These are phyloP conservation scores for Erynnis tages DNA, from an alignment of 2,888 invertebrate species.

Conservation along the genomic window DNA sequence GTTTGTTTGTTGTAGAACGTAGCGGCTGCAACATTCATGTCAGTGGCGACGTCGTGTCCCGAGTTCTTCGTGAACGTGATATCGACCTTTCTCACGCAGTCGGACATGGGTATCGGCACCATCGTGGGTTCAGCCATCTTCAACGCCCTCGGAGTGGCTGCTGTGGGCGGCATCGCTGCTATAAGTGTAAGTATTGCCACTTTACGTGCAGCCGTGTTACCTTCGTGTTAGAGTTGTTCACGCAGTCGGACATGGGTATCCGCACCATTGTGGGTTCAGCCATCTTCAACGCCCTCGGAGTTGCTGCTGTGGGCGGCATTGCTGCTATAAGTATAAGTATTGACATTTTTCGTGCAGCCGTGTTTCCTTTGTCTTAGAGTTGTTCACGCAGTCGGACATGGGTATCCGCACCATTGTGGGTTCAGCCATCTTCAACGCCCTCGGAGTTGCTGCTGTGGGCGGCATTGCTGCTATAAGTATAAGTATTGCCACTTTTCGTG, in stretches of 20 bases:
- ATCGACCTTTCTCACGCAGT: slow-evolving; percentile 90
- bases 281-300: slow-evolving; percentile 93
- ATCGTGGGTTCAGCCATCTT: slow-evolving; percentile 94
- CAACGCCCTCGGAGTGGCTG: slow-evolving; percentile 92
- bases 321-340: slow-evolving; percentile 85
- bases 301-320: slow-evolving; percentile 90
- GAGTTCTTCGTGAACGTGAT: slow-evolving; percentile 96
- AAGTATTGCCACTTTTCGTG: no score
- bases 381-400: slow-evolving; percentile 91
- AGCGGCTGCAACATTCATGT: slow-evolving; percentile 98
- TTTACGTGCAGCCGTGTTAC: no score
- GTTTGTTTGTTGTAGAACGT: no score
- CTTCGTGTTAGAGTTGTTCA: no score
- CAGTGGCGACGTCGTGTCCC: slow-evolving; percentile 96
- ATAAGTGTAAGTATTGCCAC: slow-evolving; percentile 82
- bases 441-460: slow-evolving; percentile 92
- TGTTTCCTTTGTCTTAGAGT: no score
- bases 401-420: slow-evolving; percentile 95
- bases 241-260: slow-evolving; percentile 91
- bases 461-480: slow-evolving; percentile 88
- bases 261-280: slow-evolving; percentile 94
- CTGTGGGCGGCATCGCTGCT: slow-evolving; percentile 89
- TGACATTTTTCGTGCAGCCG: no score
- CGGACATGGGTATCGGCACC: slow-evolving; percentile 93
- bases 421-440: slow-evolving; percentile 92